Evolutionary conservation across 2,888 invertebrate species (phyloP).

Genomic region (Cartodere bifasciata): DNA sequence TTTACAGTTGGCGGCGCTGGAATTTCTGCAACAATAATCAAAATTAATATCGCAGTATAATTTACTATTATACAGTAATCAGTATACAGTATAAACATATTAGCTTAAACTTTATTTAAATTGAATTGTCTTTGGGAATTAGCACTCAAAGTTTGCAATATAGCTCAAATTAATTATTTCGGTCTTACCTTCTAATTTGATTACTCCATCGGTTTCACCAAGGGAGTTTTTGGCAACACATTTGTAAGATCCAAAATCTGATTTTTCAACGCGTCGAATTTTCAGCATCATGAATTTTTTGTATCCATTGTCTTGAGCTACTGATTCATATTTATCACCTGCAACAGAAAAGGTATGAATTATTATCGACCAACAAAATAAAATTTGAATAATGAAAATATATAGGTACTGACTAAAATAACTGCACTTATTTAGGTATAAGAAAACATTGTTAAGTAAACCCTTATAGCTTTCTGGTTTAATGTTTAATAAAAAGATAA

Average conservation of each 20-base stretch:
- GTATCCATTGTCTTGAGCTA: constrained; percentile 72
- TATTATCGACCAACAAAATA: constrained; percentile 1
- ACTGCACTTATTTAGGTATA: too few species aligned
- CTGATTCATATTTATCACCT: constrained; percentile 82
- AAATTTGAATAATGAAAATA: background rate
- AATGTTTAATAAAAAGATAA: too few species aligned
- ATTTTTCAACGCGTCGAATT: constrained; percentile 63
- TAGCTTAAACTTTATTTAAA: background rate
- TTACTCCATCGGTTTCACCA: constrained; percentile 81
- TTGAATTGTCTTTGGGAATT: background rate
- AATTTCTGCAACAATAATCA: background rate
- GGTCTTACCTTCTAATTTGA: constrained; percentile 74
- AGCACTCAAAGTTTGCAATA: background rate
- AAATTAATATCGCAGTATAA: background rate
- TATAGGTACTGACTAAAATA: background rate
- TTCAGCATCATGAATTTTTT: constrained; percentile 85
- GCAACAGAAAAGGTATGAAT: constrained; percentile 26
- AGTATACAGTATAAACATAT: background rate
- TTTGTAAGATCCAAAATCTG: constrained; percentile 79
- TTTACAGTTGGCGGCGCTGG: too few species aligned
- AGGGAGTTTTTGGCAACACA: constrained; percentile 87
- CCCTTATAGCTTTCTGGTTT: too few species aligned
- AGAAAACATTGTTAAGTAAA: too few species aligned
- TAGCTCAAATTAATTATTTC: background rate
- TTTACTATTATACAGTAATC: background rate